Percentiles rank a stretch among this genome's conserved stretches.
Evolutionary conservation across 2,113 vertebrate species (phyloP).

Genomic region (Ceyx margarethae): DNA sequence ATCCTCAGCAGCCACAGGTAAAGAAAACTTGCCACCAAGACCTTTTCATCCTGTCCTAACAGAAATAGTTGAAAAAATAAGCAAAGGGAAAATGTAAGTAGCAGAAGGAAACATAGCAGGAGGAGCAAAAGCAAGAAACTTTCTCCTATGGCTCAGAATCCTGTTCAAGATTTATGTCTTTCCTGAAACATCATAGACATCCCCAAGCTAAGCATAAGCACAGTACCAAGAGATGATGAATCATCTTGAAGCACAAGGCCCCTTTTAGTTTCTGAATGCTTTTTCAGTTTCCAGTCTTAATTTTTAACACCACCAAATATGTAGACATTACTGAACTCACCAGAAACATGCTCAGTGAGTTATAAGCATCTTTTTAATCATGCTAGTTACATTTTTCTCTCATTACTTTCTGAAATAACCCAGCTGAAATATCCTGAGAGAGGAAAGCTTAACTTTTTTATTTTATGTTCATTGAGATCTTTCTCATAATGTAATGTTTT

Average conservation of each 20-base stretch:
- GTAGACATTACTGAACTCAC: background rate
- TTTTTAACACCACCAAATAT: background rate
- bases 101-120: background rate
- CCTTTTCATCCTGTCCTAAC: background rate
- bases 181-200: background rate
- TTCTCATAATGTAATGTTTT: fast-evolving
- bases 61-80: background rate
- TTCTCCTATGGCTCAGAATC: background rate
- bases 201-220: background rate
- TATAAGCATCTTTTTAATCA: background rate
- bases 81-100: background rate
- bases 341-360: background rate
- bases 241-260: background rate
- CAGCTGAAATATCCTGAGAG: background rate
- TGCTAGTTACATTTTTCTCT: background rate
- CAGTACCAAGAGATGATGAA: background rate
- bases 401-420: background rate
- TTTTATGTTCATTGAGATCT: background rate
- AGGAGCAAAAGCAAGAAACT: background rate
- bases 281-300: background rate
- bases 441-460: background rate
- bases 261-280: background rate
- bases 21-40: background rate
- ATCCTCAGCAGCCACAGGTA: background rate
- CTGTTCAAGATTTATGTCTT: background rate